phyloP scores from a whole-genome alignment of 2,888 invertebrate genomes.

The Aphidius colemani region DNA sequence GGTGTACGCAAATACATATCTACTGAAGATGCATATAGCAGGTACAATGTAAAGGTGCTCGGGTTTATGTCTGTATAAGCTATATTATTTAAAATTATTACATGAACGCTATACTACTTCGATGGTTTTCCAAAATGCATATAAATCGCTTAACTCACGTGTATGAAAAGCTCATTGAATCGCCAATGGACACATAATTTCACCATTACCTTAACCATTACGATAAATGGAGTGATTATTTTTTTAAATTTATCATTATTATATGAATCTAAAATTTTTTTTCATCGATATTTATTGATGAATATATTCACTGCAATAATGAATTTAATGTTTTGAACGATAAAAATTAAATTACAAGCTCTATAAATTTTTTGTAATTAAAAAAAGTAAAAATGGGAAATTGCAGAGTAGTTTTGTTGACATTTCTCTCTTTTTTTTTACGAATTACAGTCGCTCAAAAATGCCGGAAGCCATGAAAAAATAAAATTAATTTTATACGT shows the following conservation, averaged over 20 bases:
- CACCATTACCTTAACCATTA: slow-evolving; percentile 6
- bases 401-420: too few relatives aligned
- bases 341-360: too few relatives aligned
- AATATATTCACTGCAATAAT: not conserved
- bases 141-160: slow-evolving; percentile 23
- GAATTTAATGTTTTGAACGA: too few relatives aligned
- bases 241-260: not conserved
- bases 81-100: slow-evolving; percentile 15
- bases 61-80: too few relatives aligned
- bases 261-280: not conserved
- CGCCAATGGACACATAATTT: slow-evolving; percentile 14
- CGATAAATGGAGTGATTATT: slow-evolving; percentile 18
- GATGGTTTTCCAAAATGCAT: slow-evolving; percentile 19
- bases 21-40: too few relatives aligned
- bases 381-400: too few relatives aligned
- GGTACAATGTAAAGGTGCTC: not conserved
- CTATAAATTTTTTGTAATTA: too few relatives aligned
- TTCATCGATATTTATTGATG: not conserved
- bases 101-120: slow-evolving; percentile 9
- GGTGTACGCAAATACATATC: too few relatives aligned
- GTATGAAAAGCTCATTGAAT: slow-evolving; percentile 27
- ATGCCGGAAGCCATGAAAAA: too few relatives aligned
- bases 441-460: too few relatives aligned
- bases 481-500: too few relatives aligned
- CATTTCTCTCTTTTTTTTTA: too few relatives aligned